phyloP scores from a whole-genome alignment of 2,888 invertebrate genomes.

The Caenorhabditis doughertyi region DNA sequence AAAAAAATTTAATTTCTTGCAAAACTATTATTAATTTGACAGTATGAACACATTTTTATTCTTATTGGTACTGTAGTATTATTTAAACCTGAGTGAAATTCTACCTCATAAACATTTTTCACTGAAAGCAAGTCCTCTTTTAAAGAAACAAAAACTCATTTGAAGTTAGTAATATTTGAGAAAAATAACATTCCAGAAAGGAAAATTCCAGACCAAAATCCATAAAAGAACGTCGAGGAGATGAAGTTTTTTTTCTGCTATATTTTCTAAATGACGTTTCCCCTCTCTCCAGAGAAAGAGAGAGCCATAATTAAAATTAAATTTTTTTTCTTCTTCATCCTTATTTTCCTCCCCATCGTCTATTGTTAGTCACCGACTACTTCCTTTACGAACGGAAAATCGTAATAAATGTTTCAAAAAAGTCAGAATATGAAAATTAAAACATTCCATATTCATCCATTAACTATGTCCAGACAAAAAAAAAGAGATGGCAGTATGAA shows the following conservation, averaged over 20 bases:
- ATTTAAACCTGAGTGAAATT: too few species aligned
- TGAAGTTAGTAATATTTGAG: background rate
- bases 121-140: too few species aligned
- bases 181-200: background rate
- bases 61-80: too few species aligned
- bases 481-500: background rate
- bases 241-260: background rate
- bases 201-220: conserved; percentile 17
- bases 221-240: background rate
- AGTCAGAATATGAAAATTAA: background rate
- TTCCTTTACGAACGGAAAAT: too few species aligned
- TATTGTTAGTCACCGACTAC: background rate
- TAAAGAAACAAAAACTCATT: background rate
- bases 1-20: too few species aligned
- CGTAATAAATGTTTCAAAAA: too few species aligned
- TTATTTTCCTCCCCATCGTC: background rate
- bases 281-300: background rate
- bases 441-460: too few species aligned
- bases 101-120: too few species aligned
- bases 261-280: conserved; percentile 3
- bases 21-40: too few species aligned
- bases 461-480: too few species aligned
- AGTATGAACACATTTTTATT: too few species aligned
- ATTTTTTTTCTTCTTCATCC: background rate
- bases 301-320: conserved; percentile 8